Base-by-base conservation (phyloP, 2,888 invertebrate genomes). In the Hyppa rectilinea region DNA sequence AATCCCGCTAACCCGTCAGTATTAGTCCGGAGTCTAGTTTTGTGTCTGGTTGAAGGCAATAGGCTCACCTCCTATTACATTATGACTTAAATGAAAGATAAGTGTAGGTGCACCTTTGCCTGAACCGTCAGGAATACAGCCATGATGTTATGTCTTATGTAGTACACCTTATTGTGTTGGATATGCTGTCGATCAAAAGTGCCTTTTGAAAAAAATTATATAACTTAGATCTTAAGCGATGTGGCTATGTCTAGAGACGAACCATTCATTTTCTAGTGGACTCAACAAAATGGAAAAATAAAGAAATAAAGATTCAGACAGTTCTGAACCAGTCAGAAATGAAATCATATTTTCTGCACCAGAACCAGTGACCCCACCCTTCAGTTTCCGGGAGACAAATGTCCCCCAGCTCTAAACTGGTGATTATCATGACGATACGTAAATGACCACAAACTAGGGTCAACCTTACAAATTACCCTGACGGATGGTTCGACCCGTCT, bases 361-460 rank as follows among this genome's bases (percentile, higher is more conserved):
- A 12, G 31, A 34, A 56, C n/a, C 34, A 47, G 53, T 52, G 29
- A 47, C 55, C 20, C 34, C 40, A 0, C 7, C 45, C 58, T 40
- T 60, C 47, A 45, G 53, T 62, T 62, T 29, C 14, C 52, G 23
- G 1, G 2, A 47, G 64, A 59, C 60, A 40, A 53, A 69, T 62
- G 64, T 53, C 34, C 31, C 38, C 23, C n/a, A 20, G 2, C 17
- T 60, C 49, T 52, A 49, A 59, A 78, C 50, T 45, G 26, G 73
- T 49, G 62, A 66, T 75, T 79, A 78, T 62, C 61, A 56, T 17
- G 47, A 43, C 52, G 63, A 70, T 79, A 59, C 50, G 53, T 49
- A 53, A 75, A 58, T 62, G 63, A 50, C 78, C 78, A 64, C 70
- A 61, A 76, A 70, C 70, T 70, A 56, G 50, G 78, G 78, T 78